Percentiles rank a stretch among this genome's conserved stretches.
Conservation (phyloP, 2,113 vertebrate species). For the Gymnocephalus cernua region DNA sequence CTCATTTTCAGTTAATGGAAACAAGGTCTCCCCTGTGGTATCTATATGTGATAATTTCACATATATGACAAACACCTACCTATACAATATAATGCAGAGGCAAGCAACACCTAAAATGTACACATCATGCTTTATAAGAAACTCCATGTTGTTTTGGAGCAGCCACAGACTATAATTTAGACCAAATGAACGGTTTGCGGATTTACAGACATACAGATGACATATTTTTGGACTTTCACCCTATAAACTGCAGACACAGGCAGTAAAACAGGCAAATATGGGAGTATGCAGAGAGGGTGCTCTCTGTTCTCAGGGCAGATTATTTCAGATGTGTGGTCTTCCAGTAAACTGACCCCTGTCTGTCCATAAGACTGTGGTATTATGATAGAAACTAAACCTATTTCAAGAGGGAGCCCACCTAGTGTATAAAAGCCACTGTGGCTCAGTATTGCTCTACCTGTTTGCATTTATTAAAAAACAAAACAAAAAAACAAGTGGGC, state of each 20-base stretch:
- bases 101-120: slow-evolving; percentile 72
- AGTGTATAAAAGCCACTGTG: slow-evolving; percentile 45
- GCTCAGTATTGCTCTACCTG: slow-evolving; percentile 27
- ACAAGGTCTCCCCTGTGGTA: slow-evolving; percentile 71
- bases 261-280: slow-evolving; percentile 72
- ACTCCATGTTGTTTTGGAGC: slow-evolving; percentile 67
- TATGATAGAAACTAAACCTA: slow-evolving; percentile 72
- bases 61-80: slow-evolving; percentile 28
- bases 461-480: slow-evolving; percentile 23
- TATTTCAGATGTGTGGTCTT: slow-evolving; percentile 76
- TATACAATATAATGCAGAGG: slow-evolving; percentile 44
- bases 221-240: slow-evolving; percentile 81
- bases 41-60: slow-evolving; percentile 43
- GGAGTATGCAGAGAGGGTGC: slow-evolving; percentile 64
- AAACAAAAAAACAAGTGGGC: not conserved
- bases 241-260: slow-evolving; percentile 76
- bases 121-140: slow-evolving; percentile 70
- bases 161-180: slow-evolving; percentile 78
- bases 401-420: slow-evolving; percentile 69
- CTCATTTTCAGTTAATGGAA: slow-evolving; percentile 66
- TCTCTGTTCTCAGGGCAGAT: slow-evolving; percentile 68
- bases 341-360: slow-evolving; percentile 62
- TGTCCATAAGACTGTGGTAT: slow-evolving; percentile 64
- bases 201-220: slow-evolving; percentile 78
- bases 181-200: slow-evolving; percentile 76